Conservation (phyloP, 2,797 vertebrate species). For the Sebastes melanostomus region DNA sequence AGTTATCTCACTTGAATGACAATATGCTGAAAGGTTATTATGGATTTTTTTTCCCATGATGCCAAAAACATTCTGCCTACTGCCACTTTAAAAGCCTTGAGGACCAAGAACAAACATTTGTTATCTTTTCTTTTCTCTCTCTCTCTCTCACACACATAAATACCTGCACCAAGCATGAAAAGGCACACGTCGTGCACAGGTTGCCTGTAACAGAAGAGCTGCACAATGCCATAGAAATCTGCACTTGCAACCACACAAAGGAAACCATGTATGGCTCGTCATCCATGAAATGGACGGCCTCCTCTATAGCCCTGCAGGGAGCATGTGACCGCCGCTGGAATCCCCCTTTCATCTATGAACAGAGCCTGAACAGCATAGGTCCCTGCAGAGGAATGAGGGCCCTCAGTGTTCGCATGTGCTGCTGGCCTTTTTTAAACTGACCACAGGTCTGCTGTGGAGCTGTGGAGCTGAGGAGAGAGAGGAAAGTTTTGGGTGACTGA, state of each 20-base stretch:
- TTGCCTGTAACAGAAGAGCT: conserved; percentile 30
- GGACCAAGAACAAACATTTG: neutral
- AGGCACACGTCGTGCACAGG: conserved; percentile 7
- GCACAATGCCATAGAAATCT: conserved; percentile 53
- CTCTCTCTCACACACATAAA: neutral
- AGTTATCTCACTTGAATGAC: no score
- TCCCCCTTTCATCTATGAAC: conserved; percentile 63
- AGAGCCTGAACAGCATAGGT: conserved; percentile 41
- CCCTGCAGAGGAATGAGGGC: conserved; percentile 37
- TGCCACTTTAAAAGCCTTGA: neutral
- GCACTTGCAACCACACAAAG: conserved; percentile 60
- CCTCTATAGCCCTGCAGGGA: conserved; percentile 50
- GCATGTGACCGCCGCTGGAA: conserved; percentile 75
- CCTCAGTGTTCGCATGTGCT: neutral
- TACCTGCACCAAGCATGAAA: conserved; percentile 33
- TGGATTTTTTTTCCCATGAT: no score
- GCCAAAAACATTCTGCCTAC: no score
- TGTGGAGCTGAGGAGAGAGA: neutral
- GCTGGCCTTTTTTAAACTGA: conserved; percentile 26
- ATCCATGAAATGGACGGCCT: conserved; percentile 55
- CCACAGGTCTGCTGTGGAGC: conserved; percentile 3
- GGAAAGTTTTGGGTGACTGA: neutral
- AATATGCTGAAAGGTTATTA: no score
- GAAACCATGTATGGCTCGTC: conserved; percentile 50
- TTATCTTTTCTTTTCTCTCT: neutral